phyloP scores from a whole-genome alignment of 1,140 invertebrate genomes.

The Atta colombica region DNA sequence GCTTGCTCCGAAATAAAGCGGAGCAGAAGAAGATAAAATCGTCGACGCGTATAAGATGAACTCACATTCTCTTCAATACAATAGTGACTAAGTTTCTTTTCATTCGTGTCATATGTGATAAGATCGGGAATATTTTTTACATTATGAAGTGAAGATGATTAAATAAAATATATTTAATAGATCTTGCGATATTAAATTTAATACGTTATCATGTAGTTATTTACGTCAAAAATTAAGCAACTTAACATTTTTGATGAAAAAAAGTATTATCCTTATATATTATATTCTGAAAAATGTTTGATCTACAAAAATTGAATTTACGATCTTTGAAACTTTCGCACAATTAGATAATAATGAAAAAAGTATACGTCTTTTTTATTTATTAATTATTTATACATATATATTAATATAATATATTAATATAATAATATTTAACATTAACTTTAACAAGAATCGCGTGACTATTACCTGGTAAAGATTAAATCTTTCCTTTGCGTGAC shows the following conservation, averaged over 20 bases:
- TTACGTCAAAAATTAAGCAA: not conserved
- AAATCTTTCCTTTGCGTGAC: slow-evolving; percentile 40
- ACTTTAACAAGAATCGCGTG: slow-evolving; percentile 29
- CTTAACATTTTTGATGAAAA: not conserved
- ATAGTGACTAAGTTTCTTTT: not conserved
- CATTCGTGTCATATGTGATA: not conserved
- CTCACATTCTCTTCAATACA: not conserved
- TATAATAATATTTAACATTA: slow-evolving; percentile 26
- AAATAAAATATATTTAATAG: slow-evolving; percentile 1
- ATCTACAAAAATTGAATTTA: not conserved
- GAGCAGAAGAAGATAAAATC: not conserved
- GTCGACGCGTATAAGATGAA: not conserved
- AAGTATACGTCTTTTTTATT: not conserved
- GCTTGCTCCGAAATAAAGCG: not conserved
- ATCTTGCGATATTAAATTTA: not conserved
- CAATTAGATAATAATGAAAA: not conserved
- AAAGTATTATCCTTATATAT: not conserved
- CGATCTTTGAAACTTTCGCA: not conserved
- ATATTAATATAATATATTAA: slow-evolving; percentile 4
- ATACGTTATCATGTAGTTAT: not conserved
- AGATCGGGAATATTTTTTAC: not conserved
- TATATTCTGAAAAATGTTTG: not conserved
- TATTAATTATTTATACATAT: not conserved
- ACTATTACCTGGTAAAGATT: slow-evolving; percentile 14
- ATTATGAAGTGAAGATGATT: not conserved